Percentiles rank a stretch among this genome's conserved stretches.
Conservation (phyloP, 2,888 invertebrate genomes). For the Agrilus cyanescens region DNA sequence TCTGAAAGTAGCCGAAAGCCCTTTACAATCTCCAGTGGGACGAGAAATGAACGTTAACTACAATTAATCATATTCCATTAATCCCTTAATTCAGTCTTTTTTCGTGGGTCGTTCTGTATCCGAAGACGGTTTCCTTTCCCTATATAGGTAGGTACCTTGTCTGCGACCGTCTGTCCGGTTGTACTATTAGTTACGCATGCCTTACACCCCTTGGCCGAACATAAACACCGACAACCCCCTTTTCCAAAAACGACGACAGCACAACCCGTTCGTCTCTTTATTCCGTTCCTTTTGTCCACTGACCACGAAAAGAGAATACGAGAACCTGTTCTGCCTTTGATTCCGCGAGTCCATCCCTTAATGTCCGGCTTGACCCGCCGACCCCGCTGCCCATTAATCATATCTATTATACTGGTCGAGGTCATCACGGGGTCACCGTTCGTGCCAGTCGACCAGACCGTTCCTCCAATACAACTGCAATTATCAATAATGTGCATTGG, state of each 20-base stretch:
- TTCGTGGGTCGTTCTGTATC: too few species aligned
- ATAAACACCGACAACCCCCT: constrained; percentile 31
- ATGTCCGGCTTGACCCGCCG: constrained; percentile 35
- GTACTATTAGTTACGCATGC: constrained; percentile 29
- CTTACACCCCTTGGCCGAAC: constrained; percentile 23
- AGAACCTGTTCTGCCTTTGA: constrained; percentile 29
- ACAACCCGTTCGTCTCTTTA: constrained; percentile 25
- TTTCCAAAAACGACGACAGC: constrained; percentile 15
- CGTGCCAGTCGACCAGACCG: constrained; percentile 12
- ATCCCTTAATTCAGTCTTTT: too few species aligned
- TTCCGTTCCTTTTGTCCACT: constrained; percentile 15
- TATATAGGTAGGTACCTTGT: too few species aligned
- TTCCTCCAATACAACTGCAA: constrained; percentile 4
- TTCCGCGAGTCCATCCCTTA: constrained; percentile 33
- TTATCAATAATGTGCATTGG: constrained; percentile 13
- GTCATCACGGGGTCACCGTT: constrained; percentile 27
- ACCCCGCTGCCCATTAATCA: constrained; percentile 38
- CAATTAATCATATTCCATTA: too few species aligned
- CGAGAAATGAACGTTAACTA: too few species aligned
- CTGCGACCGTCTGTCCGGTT: too few species aligned
- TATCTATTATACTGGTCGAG: constrained; percentile 32
- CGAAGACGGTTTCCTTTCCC: too few species aligned
- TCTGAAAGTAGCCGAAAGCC: too few species aligned
- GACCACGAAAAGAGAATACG: background rate
- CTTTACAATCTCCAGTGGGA: too few species aligned